phyloP scores from a whole-genome alignment of 2,113 vertebrate species.

The Mesitornis unicolor region DNA sequence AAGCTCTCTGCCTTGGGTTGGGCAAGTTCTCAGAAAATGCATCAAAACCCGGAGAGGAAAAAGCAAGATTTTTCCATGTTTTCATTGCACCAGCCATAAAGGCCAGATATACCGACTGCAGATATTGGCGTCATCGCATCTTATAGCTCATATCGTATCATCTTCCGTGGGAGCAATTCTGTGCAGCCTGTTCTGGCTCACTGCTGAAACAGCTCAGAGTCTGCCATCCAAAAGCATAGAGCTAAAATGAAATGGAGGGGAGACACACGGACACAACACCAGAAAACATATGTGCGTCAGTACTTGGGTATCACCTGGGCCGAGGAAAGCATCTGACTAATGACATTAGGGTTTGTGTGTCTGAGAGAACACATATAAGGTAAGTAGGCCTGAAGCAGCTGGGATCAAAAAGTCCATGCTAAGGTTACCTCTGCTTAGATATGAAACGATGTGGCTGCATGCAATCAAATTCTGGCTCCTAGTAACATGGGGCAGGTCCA shows the following conservation, averaged over 20 bases:
- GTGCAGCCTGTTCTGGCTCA: background rate
- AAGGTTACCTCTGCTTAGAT: background rate
- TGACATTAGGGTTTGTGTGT: background rate
- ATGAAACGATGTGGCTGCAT: background rate
- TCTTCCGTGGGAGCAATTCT: background rate
- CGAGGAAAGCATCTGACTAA: background rate
- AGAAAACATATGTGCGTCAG: background rate
- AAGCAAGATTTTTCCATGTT: background rate
- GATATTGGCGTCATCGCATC: background rate
- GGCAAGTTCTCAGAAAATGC: background rate
- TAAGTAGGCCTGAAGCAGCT: background rate
- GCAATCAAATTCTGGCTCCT: background rate
- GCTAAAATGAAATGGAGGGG: background rate
- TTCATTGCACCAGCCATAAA: background rate
- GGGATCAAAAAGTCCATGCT: background rate
- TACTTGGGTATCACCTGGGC: background rate
- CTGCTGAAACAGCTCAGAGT: background rate
- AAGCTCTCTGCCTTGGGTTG: background rate
- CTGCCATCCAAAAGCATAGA: background rate
- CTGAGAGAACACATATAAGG: background rate
- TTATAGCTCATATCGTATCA: background rate
- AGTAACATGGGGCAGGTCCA: background rate
- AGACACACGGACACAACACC: too few relatives aligned
- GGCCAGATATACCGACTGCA: background rate
- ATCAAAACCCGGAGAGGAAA: background rate